Evolutionary conservation across 2,113 vertebrate species (phyloP), one percentile per base, ranked within the genome.

Genomic region (Tychaedon coryphoeus): DNA sequence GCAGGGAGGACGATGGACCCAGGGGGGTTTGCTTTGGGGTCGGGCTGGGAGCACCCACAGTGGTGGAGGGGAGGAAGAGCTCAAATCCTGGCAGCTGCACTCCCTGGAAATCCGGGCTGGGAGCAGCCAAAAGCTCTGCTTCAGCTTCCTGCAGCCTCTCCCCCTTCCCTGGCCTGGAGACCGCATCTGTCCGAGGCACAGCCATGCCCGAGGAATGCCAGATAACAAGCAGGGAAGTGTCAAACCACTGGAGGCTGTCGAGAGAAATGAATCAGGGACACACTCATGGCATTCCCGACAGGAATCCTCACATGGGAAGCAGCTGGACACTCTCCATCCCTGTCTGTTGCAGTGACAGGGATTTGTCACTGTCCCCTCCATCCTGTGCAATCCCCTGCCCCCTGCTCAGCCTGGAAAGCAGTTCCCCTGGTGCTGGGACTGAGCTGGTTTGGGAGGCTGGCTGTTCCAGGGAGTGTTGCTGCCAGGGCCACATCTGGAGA

Each of bases 221-320:
- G 91, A 96, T 95, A 96, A 94, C 80, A 1, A 58, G 76, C 86
- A 51, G 91, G 51, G 90, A 93, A 88, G 82, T 50, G 95, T 94
- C 93, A 90, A 8, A 58, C 43, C 40, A 16, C 47, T 5, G 1
- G 0, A 4, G 72, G 72, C 88, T 86, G 91, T 48, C 0, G 10
- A 8, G 65, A 62, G 82, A 95, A 88, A 95, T 60, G 71, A 92
- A 92, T 95, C 93, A 90, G 92, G 73, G 61, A 22, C 24, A 5
- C 92, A 81, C 84, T 77, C 26, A 0, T 43, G 69, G 72, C 80
- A 77, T 92, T 92, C 92, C 86, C 6, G 0, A 7, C 23, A 28
- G 90, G 65, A 87, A 89, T 80, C 42, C 73, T 90, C 9, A 1
- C 33, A 2, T 2, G 70, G 73, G 13, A 61, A 76, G 73, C 62